These are phyloP conservation scores for Rhopalosiphum nymphaeae DNA, from an alignment of 2,888 invertebrate species.

Conservation along the genomic window DNA sequence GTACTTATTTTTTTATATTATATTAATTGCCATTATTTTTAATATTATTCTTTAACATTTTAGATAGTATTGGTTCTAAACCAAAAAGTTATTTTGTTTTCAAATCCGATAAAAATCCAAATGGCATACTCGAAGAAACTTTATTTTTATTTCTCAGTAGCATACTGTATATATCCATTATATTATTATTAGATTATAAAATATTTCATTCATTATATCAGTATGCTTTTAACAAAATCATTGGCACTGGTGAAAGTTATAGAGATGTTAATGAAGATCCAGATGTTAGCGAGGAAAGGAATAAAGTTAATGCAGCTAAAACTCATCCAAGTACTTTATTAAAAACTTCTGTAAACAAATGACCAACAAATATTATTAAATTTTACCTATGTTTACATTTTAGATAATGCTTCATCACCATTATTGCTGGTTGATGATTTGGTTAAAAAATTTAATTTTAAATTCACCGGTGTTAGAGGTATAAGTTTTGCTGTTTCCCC, in stretches of 20 bases:
- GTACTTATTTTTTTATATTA: not conserved
- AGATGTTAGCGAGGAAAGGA: slow-evolving; percentile 70
- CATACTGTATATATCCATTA: slow-evolving; percentile 66
- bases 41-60: not conserved
- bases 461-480: slow-evolving; percentile 76
- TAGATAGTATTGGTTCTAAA: slow-evolving; percentile 23
- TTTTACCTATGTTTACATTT: not conserved
- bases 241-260: slow-evolving; percentile 57
- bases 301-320: slow-evolving; percentile 69
- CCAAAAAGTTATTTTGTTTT: slow-evolving; percentile 66
- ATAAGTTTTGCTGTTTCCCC: slow-evolving; percentile 77
- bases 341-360: not conserved
- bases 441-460: slow-evolving; percentile 75
- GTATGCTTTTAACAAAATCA: slow-evolving; percentile 60
- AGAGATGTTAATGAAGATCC: slow-evolving; percentile 64
- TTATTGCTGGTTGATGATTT: slow-evolving; percentile 75
- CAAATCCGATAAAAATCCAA: slow-evolving; percentile 56
- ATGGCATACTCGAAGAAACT: slow-evolving; percentile 66
- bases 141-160: slow-evolving; percentile 67
- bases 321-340: slow-evolving; percentile 17
- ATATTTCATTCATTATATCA: slow-evolving; percentile 66
- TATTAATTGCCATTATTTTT: not conserved
- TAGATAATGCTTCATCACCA: slow-evolving; percentile 45
- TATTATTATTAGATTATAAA: slow-evolving; percentile 67
- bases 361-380: not conserved